phyloP scores from a whole-genome alignment of 1,140 invertebrate genomes.

The Hycleus cichorii region DNA sequence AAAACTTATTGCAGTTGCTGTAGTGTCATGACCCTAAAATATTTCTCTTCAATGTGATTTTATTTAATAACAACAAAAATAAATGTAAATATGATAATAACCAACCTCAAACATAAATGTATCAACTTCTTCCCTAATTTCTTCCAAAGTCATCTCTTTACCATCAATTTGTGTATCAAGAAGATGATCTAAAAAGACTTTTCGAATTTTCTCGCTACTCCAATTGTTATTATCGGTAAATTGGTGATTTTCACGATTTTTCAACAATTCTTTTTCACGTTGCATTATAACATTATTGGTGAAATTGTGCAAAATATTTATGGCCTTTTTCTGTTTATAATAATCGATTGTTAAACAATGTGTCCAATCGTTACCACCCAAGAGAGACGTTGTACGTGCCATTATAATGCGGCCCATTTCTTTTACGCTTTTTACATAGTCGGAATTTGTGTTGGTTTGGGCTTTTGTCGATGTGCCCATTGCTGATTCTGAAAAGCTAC shows the following conservation, averaged over 20 bases:
- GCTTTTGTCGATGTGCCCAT: constrained; percentile 15
- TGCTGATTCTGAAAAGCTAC: constrained; percentile 6
- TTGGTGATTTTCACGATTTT: too few species aligned
- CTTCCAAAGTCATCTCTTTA: constrained; percentile 42
- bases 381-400: not conserved
- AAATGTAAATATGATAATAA: too few species aligned
- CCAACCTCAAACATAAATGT: constrained; percentile 63
- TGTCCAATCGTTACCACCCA: not conserved
- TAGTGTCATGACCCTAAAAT: constrained; percentile 60
- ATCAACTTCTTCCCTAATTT: constrained; percentile 53
- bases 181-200: constrained; percentile 64
- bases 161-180: constrained; percentile 50
- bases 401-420: constrained; percentile 12
- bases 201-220: constrained; percentile 39
- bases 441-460: constrained; percentile 5
- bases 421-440: constrained; percentile 8
- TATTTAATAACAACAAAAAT: too few species aligned
- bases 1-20: constrained; percentile 53
- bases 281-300: constrained; percentile 1
- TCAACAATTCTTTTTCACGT: not conserved
- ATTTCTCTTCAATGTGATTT: too few species aligned
- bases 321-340: constrained; percentile 2
- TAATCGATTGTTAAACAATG: constrained; percentile 7
- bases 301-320: constrained; percentile 8
- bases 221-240: constrained; percentile 12